Percentiles rank a stretch among this genome's conserved stretches.
Conservation (phyloP, 2,888 invertebrate species). For the Pseudococcus jackbeardsleyi region DNA sequence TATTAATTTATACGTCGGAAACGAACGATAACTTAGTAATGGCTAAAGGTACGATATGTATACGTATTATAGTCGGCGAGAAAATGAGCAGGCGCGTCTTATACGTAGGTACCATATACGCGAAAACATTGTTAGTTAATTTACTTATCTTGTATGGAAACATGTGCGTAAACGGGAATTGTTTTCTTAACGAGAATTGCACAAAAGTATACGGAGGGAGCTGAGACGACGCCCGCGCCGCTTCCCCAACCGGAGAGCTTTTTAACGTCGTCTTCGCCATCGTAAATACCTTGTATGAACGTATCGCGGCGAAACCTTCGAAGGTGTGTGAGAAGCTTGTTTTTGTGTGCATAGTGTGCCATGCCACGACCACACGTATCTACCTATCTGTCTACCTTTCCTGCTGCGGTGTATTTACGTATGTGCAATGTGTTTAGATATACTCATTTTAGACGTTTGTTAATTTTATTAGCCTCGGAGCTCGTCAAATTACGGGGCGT, state of each 20-base stretch:
- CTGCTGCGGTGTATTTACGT: background rate
- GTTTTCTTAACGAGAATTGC: constrained; percentile 49
- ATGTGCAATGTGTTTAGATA: background rate
- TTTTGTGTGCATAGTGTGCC: background rate
- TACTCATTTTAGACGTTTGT: constrained; percentile 37
- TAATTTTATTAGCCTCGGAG: constrained; percentile 48
- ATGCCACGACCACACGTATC: background rate
- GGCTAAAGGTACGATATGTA: constrained; percentile 2
- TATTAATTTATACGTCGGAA: constrained; percentile 64
- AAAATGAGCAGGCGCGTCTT: background rate
- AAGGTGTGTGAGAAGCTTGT: background rate
- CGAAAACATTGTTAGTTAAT: constrained; percentile 64
- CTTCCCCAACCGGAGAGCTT: background rate
- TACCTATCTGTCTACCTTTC: background rate
- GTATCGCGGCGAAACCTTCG: background rate
- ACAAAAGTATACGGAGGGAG: background rate
- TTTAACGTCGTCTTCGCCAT: background rate
- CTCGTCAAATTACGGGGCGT: constrained; percentile 46
- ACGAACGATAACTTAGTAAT: constrained; percentile 63
- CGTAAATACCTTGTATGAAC: background rate
- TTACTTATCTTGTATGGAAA: constrained; percentile 60
- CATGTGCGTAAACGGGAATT: constrained; percentile 58
- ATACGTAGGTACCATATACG: background rate
- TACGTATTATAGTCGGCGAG: background rate
- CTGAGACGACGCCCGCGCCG: background rate